Evolutionary conservation across 2,797 vertebrate genomes (phyloP).

Genomic region (Leucoraja ocellata): DNA sequence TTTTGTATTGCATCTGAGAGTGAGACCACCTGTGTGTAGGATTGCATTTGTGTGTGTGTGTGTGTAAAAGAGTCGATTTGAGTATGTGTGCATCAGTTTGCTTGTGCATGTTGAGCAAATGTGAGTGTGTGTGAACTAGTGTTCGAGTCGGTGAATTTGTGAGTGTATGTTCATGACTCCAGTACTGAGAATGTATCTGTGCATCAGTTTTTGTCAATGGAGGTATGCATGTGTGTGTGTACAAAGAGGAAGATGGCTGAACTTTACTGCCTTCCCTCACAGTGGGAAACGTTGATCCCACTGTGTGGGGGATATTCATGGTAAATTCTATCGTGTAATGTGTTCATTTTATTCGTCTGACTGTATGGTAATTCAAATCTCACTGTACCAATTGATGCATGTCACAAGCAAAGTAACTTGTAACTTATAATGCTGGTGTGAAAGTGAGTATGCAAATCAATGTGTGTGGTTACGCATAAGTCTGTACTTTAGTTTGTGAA

Average conservation of each 20-base stretch:
- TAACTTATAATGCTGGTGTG: no score
- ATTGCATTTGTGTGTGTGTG: neutral
- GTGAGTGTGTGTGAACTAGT: neutral
- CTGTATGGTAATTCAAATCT: no score
- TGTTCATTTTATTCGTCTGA: no score
- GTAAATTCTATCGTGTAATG: no score
- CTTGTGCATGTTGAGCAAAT: neutral
- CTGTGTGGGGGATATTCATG: no score
- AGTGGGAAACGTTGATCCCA: no score
- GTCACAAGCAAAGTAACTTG: no score
- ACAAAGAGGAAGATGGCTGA: no score
- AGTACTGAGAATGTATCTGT: neutral
- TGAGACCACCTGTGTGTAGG: no score
- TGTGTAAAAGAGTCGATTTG: neutral
- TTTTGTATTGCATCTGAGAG: no score
- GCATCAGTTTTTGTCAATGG: neutral
- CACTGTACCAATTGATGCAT: no score
- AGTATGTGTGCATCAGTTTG: neutral
- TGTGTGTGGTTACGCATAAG: neutral
- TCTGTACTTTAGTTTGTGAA: neutral
- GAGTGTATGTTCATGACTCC: neutral
- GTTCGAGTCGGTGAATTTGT: neutral
- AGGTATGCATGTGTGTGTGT: neutral
- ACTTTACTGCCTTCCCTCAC: no score
- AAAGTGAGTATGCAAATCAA: neutral